Evolutionary conservation across 2,113 vertebrate genomes (phyloP), one percentile per base, ranked within the genome.

Genomic region (Eptesicus fuscus): DNA sequence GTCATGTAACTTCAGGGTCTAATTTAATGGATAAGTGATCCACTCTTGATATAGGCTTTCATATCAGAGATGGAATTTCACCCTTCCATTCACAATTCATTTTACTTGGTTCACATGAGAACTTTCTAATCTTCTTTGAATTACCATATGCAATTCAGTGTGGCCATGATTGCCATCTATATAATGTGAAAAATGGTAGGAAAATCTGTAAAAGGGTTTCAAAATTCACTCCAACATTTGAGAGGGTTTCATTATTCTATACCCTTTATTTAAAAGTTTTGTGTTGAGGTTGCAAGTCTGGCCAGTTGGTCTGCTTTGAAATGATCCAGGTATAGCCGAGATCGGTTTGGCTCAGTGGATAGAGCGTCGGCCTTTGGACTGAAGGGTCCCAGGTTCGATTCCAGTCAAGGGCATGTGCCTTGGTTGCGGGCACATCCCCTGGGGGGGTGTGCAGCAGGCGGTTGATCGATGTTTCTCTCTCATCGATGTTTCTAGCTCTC

Each of bases 111-210:
- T 85, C 90, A 70, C 25, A 53, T 47, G 71, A 91, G 63, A 67
- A 51, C 79, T 88, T 90, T 94, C 67, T 90, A 47, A 51, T 76
- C 25, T 67, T 93, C 44, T 78, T 93, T 90, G 56, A 94, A 90
- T 30, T 84, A 59, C 70, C 22, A 65, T 40, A 35, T 89, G n/a
- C 49, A 90, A 22, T 82, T 90, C 35, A 53, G 0, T 90, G 65
- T 83, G 70, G 35, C 44, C 44, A 40, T 47, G 59, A 79, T 78
- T 95, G 30, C 16, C 59, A 87, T 79, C 61, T 83, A 65, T 37
- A 90, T 42, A 53, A 53, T 73, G 9, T 93, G 28, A 95, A 94
- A 90, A 96, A 49, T 42, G 37, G 22, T 73, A 86, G 94, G 76
- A 79, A 59, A 90, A 92, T 56, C 47, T 73, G 17, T 76, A 76